phyloP scores from a whole-genome alignment of 2,113 vertebrate genomes.

The Etia nguti region DNA sequence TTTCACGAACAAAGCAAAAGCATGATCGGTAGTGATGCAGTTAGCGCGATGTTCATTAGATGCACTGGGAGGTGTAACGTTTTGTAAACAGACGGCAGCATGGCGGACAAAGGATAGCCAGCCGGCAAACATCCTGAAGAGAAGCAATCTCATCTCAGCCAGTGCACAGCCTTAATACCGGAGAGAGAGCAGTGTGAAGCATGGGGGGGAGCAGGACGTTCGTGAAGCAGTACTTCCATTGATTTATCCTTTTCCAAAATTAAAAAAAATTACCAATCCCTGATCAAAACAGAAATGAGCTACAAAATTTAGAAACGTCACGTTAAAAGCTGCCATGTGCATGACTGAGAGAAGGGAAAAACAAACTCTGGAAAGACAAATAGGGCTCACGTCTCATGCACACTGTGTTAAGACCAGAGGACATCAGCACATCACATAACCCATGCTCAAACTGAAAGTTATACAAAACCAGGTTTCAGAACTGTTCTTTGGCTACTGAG shows the following conservation, averaged over 20 bases:
- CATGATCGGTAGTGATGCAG: background rate
- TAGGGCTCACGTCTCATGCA: background rate
- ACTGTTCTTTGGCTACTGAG: background rate
- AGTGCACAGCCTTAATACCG: background rate
- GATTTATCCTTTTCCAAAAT: no score
- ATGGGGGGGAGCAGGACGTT: background rate
- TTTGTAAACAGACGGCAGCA: background rate
- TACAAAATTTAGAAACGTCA: background rate
- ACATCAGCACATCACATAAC: background rate
- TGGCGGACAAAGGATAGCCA: background rate
- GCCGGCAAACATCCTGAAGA: background rate
- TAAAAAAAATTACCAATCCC: background rate
- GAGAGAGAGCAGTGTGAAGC: background rate
- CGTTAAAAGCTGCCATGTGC: background rate
- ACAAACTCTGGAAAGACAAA: background rate
- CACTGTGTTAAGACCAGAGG: background rate
- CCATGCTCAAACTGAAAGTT: background rate
- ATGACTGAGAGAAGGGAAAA: background rate
- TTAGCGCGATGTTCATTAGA: background rate
- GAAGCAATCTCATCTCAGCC: background rate
- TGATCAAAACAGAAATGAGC: background rate
- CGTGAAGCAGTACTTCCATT: background rate
- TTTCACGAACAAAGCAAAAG: background rate
- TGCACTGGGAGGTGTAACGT: background rate
- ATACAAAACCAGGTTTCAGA: background rate